These are phyloP conservation scores for Oncorhynchus gorbuscha DNA, from an alignment of 2,113 vertebrate species.

Conservation along the genomic window DNA sequence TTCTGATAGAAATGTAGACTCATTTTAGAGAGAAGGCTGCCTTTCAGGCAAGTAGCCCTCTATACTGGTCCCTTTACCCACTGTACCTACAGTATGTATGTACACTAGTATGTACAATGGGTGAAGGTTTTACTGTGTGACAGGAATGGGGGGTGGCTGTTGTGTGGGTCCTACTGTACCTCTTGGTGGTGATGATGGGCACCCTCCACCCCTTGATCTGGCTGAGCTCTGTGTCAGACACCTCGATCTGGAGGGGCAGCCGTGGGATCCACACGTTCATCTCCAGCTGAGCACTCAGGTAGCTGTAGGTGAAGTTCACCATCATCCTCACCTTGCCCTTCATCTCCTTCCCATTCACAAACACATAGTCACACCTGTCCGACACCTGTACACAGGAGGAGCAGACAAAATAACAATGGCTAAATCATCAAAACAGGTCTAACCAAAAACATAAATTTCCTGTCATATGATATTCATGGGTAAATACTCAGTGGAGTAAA, in stretches of 20 bases:
- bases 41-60: neutral
- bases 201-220: slow-evolving; percentile 95
- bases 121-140: neutral
- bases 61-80: neutral
- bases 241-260: slow-evolving; percentile 89
- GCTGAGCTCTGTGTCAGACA: slow-evolving; percentile 90
- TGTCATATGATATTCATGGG: neutral
- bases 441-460: neutral
- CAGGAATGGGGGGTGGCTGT: neutral
- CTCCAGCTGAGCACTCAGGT: slow-evolving; percentile 84
- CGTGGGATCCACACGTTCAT: slow-evolving; percentile 90
- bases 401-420: neutral
- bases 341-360: slow-evolving; percentile 91
- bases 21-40: neutral
- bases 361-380: slow-evolving; percentile 90
- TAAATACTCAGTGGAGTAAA: no score
- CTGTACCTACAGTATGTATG: no score
- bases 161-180: slow-evolving; percentile 64
- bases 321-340: slow-evolving; percentile 83
- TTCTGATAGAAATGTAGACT: slow-evolving; percentile 16
- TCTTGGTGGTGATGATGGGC: slow-evolving; percentile 83
- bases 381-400: slow-evolving; percentile 80
- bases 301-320: slow-evolving; percentile 92
- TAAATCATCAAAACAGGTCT: neutral
- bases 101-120: neutral